Conservation (phyloP, 2,113 vertebrate species). For the Calonectris borealis region DNA sequence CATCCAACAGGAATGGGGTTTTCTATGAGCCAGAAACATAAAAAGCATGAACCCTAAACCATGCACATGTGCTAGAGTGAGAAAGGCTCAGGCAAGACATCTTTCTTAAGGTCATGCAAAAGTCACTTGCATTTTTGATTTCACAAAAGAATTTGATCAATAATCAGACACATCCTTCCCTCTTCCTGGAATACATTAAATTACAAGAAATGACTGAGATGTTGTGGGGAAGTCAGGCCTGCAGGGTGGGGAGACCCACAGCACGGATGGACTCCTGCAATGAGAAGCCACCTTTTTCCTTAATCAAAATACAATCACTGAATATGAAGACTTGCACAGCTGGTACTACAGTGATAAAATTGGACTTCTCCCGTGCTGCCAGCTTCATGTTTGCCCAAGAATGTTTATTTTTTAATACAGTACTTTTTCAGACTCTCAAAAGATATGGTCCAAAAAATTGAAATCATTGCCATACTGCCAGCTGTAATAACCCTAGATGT, state of each 20-base stretch:
- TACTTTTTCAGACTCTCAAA: neutral
- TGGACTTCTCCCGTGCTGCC: neutral
- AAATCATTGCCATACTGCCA: neutral
- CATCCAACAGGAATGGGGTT: neutral
- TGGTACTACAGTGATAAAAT: neutral
- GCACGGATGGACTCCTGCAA: neutral
- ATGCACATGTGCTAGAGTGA: neutral
- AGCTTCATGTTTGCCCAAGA: neutral
- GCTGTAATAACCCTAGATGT: neutral
- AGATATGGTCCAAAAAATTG: neutral
- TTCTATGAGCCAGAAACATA: neutral
- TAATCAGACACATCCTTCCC: neutral
- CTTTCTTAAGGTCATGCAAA: neutral
- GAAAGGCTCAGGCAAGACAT: neutral
- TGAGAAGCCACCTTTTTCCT: neutral
- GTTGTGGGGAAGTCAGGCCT: neutral
- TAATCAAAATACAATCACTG: neutral
- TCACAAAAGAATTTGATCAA: neutral
- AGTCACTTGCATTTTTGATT: neutral
- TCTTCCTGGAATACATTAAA: neutral
- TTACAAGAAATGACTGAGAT: neutral
- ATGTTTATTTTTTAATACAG: neutral
- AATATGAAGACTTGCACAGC: neutral
- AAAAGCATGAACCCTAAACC: neutral
- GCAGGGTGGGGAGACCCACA: neutral